phyloP scores from a whole-genome alignment of 2,113 vertebrate species.

The Cavia porcellus region DNA sequence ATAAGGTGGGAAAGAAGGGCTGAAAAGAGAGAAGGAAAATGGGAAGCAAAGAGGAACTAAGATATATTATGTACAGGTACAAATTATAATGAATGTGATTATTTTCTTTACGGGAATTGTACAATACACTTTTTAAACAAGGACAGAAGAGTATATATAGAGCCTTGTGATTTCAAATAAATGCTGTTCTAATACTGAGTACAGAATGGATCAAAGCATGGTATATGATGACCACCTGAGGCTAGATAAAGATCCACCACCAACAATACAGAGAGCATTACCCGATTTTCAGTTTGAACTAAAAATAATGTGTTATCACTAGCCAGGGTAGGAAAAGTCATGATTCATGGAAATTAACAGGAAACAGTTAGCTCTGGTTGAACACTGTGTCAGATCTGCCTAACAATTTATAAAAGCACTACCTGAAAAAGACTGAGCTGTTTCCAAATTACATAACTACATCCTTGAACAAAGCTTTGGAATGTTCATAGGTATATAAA shows the following conservation, averaged over 20 bases:
- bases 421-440: not conserved
- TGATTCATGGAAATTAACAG: not conserved
- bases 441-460: conserved; percentile 5
- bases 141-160: not conserved
- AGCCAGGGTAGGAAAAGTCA: not conserved
- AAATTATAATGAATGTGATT: not conserved
- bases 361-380: not conserved
- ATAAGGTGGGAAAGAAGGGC: not conserved
- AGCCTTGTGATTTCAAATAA: not conserved
- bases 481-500: conserved; percentile 7
- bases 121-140: not conserved
- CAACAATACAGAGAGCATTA: not conserved
- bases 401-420: conserved; percentile 48
- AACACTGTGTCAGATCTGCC: not conserved
- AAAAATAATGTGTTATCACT: not conserved
- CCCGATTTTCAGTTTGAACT: not conserved
- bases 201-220: not conserved
- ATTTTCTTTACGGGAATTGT: not conserved
- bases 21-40: not conserved
- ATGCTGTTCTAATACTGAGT: not conserved
- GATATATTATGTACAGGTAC: not conserved
- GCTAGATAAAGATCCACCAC: not conserved
- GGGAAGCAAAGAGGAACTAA: not conserved
- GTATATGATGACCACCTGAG: not conserved
- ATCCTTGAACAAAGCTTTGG: not conserved